Conservation (phyloP, 2,113 vertebrate genomes). For the Mellivora capensis region DNA sequence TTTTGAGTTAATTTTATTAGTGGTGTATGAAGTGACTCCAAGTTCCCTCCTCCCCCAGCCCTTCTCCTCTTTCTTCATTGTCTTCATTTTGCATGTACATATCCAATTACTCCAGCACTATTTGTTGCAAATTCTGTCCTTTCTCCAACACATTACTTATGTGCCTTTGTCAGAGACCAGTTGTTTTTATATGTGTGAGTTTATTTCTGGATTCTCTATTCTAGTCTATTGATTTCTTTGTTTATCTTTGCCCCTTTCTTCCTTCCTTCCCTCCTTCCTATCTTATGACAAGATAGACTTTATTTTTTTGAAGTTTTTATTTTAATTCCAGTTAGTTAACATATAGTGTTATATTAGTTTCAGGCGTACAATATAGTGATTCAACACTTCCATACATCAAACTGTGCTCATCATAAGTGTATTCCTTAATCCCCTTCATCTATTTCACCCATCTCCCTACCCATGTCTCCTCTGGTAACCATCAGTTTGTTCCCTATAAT, state of each 20-base stretch:
- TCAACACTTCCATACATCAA: background rate
- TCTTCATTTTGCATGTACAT: background rate
- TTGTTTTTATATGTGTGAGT: background rate
- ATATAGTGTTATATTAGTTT: background rate
- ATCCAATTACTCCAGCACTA: background rate
- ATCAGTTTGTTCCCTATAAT: background rate
- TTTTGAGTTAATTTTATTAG: background rate
- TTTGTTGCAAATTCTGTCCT: background rate
- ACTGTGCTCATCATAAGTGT: background rate
- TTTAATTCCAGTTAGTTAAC: background rate
- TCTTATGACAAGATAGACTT: background rate
- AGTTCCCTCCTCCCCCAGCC: background rate
- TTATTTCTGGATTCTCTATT: background rate
- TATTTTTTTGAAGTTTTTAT: background rate
- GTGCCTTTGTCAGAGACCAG: background rate
- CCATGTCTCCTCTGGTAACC: background rate
- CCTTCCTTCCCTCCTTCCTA: background rate
- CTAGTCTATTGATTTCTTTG: background rate
- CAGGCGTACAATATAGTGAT: background rate
- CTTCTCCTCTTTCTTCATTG: background rate
- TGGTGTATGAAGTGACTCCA: background rate
- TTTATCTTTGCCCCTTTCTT: background rate
- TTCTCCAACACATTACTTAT: background rate
- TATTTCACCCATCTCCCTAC: background rate
- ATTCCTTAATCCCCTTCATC: background rate